Percentiles rank a stretch among this genome's conserved stretches.
Conservation (phyloP, 1,140 invertebrate species). For the Babylonia areolata region DNA sequence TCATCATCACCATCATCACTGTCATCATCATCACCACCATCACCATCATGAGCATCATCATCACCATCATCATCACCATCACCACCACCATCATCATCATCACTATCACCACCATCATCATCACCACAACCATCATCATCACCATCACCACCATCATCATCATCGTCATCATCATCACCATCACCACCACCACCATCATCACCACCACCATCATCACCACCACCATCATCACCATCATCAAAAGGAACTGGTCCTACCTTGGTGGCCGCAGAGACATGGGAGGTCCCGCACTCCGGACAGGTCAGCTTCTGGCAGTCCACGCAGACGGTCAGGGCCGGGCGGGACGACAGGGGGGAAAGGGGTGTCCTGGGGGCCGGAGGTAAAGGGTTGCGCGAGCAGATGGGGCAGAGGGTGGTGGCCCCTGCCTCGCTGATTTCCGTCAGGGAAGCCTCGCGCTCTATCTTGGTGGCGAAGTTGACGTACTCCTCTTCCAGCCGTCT, state of each 20-base stretch:
- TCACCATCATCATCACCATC: no score
- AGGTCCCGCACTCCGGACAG: slow-evolving; percentile 64
- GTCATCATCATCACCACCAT: no score
- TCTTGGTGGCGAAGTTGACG: slow-evolving; percentile 59
- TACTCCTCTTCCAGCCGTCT: slow-evolving; percentile 72
- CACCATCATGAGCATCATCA: no score
- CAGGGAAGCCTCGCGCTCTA: slow-evolving; percentile 59
- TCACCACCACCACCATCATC: no score
- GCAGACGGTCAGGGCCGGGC: slow-evolving; percentile 65
- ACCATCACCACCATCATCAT: no score
- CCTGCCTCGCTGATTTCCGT: slow-evolving; percentile 49
- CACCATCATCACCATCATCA: no score
- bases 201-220: no score
- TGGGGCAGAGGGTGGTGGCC: slow-evolving; percentile 61
- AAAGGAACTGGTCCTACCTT: slow-evolving; percentile 58
- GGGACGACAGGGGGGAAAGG: slow-evolving; percentile 20
- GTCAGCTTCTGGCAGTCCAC: slow-evolving; percentile 68
- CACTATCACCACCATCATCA: no score
- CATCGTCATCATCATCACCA: no score
- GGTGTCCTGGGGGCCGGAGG: slow-evolving; percentile 51
- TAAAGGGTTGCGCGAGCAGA: slow-evolving; percentile 63
- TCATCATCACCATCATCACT: no score
- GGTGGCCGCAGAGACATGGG: slow-evolving; percentile 57
- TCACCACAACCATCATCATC: no score
- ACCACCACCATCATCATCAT: no score